Conservation (phyloP, 2,113 vertebrate genomes). For the Eidolon helvum region DNA sequence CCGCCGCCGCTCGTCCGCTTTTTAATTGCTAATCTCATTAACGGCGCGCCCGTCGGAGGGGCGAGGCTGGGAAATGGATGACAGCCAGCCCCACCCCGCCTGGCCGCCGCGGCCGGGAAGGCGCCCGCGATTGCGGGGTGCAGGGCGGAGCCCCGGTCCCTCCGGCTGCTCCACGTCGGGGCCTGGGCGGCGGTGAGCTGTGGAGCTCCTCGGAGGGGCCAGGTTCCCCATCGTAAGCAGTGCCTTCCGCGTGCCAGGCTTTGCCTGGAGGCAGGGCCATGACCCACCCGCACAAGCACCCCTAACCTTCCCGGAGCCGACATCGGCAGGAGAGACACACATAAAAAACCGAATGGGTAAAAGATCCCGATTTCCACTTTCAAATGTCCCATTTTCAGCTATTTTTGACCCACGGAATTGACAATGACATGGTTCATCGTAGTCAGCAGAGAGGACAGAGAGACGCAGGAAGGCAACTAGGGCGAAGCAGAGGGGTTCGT, state of each 20-base stretch:
- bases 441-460: background rate
- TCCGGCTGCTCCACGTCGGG: background rate
- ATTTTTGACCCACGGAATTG: background rate
- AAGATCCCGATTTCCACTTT: too few relatives aligned
- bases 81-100: constrained; percentile 68
- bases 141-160: background rate
- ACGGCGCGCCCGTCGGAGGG: constrained; percentile 78
- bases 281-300: background rate
- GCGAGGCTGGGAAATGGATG: constrained; percentile 84
- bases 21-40: constrained; percentile 90
- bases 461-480: background rate
- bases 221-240: background rate
- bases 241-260: background rate
- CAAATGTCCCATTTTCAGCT: background rate
- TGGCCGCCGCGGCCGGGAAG: background rate
- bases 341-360: background rate
- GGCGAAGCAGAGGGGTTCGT: background rate
- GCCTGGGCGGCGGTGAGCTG: background rate
- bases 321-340: background rate
- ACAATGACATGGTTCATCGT: background rate
- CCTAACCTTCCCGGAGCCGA: background rate
- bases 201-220: background rate
- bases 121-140: background rate
- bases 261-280: background rate
- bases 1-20: constrained; percentile 68